Base-by-base conservation (phyloP, 2,888 invertebrate genomes). In the Ectropis crepuscularia region DNA sequence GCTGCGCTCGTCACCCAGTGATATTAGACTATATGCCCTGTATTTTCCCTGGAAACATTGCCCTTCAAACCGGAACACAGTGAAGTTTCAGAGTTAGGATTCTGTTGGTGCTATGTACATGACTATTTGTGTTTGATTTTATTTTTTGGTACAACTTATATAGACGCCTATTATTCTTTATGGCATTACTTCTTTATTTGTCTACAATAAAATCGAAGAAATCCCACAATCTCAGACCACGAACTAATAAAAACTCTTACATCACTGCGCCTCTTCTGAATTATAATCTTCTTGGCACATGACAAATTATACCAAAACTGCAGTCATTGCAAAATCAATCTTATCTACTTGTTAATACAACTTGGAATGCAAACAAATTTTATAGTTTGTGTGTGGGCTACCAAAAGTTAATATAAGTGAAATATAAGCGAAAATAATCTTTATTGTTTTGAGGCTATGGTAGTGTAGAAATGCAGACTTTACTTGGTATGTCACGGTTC, bases 191-290 rank as follows among this genome's bases (percentile, higher is more conserved):
- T 12, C n/a, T 41, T 51, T 41, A 51, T 41, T 51, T 51, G n/a
- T 41, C 7, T 11, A 39, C 51, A 41, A 51, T 51, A 42, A 51
- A 42, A 8, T 11, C 42, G 42, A 12, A 41, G 43, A 42, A 57
- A 49, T 49, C 57, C 57, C 48, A 42, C 57, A 41, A 28, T 46
- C 55, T 39, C 37, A 37, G 53, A 57, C 50, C 53, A 53, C 57
- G 57, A 61, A 57, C 57, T 48, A 61, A 65, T 65, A 65, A 61
- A 60, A 48, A 39, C 55, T 41, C 28, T 65, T 65, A 65, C 64
- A 61, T 65, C 60, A 65, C 43, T 43, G 12, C 58, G 53, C 55
- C 50, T 60, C 60, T 53, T 53, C 48, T 2, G 57, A 57, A 65
- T 65, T 55, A 28, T 53, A 54, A 63, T 62, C 39, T 37, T 39